Conservation (phyloP, 2,888 invertebrate species). For the Emmelina monodactyla region DNA sequence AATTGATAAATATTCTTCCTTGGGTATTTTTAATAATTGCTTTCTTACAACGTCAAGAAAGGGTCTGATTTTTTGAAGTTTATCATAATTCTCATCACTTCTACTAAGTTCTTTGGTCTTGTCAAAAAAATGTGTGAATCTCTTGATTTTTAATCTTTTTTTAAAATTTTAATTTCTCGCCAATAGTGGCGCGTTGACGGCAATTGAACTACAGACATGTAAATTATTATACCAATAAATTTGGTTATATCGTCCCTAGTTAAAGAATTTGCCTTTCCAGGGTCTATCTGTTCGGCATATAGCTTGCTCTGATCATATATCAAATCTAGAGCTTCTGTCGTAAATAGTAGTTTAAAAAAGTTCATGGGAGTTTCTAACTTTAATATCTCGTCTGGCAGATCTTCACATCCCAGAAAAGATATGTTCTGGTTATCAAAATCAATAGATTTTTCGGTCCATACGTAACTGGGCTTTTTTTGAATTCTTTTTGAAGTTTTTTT, state of each 20-base stretch:
- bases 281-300: not conserved
- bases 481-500: not conserved
- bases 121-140: slow-evolving; percentile 7
- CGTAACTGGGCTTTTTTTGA: too few species aligned
- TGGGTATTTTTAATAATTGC: slow-evolving; percentile 18
- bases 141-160: slow-evolving; percentile 16
- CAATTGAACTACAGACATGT: slow-evolving; percentile 18
- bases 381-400: slow-evolving; percentile 14
- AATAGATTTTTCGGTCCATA: too few species aligned
- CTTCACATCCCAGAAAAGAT: slow-evolving; percentile 10
- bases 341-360: slow-evolving; percentile 15
- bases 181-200: slow-evolving; percentile 18
- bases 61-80: slow-evolving; percentile 22
- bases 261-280: slow-evolving; percentile 6
- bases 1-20: slow-evolving; percentile 23
- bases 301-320: slow-evolving; percentile 5
- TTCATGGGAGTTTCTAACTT: slow-evolving; percentile 10
- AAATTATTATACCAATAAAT: slow-evolving; percentile 17
- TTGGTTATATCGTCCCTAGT: slow-evolving; percentile 12
- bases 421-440: too few species aligned
- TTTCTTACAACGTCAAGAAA: slow-evolving; percentile 14
- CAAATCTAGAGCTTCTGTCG: slow-evolving; percentile 9
- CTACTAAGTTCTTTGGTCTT: slow-evolving; percentile 7
- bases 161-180: slow-evolving; percentile 17
- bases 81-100: slow-evolving; percentile 16